phyloP scores from a whole-genome alignment of 2,113 vertebrate genomes.

The Galeopterus variegatus region DNA sequence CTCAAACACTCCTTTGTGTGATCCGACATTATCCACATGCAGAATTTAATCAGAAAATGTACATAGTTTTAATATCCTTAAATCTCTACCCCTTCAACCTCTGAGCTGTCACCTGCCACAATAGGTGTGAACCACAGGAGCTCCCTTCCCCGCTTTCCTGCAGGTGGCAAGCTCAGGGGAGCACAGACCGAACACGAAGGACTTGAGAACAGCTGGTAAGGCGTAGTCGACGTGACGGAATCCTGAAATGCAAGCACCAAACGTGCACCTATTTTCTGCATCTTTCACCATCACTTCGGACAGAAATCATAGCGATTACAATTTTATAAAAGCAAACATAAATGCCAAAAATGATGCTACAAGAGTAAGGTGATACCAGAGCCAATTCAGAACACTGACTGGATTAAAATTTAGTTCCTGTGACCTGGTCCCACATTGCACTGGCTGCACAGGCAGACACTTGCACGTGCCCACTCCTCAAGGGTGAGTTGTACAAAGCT shows the following conservation, averaged over 20 bases:
- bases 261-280: fast-evolving
- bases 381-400: fast-evolving
- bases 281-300: too few relatives aligned
- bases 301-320: neutral
- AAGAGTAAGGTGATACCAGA: fast-evolving
- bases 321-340: neutral
- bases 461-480: neutral
- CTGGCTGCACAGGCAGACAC: neutral
- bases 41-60: neutral
- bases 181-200: fast-evolving
- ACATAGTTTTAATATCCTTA: neutral
- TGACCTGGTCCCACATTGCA: too few relatives aligned
- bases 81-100: neutral
- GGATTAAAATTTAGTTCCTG: fast-evolving
- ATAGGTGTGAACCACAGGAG: neutral
- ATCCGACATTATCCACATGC: neutral
- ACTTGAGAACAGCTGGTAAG: too few relatives aligned
- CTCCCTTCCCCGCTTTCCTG: neutral
- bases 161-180: neutral
- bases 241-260: neutral
- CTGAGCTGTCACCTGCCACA: neutral
- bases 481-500: neutral
- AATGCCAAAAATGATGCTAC: fast-evolving
- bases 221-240: neutral
- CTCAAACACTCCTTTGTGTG: too few relatives aligned